Evolutionary conservation across 2,797 vertebrate genomes (phyloP).

Genomic region (Melanotaenia nigrans): DNA sequence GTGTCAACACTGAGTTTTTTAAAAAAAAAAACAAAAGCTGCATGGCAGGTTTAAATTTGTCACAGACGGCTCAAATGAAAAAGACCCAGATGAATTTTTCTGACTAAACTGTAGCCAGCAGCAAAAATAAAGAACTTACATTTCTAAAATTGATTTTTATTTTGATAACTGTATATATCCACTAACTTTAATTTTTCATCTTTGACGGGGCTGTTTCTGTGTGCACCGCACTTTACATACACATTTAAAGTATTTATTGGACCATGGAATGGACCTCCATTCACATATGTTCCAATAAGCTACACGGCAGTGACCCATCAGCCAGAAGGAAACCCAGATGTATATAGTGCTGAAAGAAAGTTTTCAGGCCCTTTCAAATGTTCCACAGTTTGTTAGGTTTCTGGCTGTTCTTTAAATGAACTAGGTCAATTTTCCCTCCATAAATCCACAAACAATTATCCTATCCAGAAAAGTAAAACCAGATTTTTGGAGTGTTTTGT

Average conservation of each 20-base stretch:
- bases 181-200: background rate
- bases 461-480: conserved; percentile 1
- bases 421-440: background rate
- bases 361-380: conserved; percentile 5
- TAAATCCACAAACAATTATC: background rate
- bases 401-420: background rate
- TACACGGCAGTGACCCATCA: background rate
- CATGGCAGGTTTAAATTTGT: conserved; percentile 6
- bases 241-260: background rate
- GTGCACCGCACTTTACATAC: background rate
- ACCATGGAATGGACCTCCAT: background rate
- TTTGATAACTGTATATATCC: background rate
- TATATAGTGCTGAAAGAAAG: background rate
- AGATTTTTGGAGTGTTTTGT: background rate
- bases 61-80: conserved; percentile 1
- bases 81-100: background rate
- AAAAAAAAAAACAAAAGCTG: conserved; percentile 5
- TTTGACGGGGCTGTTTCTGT: background rate
- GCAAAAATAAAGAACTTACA: background rate
- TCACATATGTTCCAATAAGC: too few relatives aligned
- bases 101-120: conserved; percentile 1
- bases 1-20: conserved; percentile 9
- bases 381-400: conserved; percentile 20
- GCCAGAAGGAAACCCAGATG: background rate
- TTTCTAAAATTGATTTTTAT: background rate